Conservation (phyloP, 2,797 vertebrate species). For the Melopsittacus undulatus region DNA sequence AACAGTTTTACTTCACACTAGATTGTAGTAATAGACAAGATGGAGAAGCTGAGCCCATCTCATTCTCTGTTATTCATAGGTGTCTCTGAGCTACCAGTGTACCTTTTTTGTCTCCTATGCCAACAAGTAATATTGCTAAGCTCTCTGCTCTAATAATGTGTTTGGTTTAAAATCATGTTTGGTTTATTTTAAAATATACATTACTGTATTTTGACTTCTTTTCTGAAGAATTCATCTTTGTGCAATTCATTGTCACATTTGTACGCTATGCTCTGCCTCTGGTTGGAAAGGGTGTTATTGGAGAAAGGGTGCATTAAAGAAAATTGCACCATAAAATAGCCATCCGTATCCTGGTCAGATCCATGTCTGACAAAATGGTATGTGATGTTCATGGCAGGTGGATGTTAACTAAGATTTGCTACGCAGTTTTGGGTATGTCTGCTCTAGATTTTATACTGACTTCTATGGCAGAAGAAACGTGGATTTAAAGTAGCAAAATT, state of each 20-base stretch:
- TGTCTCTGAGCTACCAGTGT: not conserved
- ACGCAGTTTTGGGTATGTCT: constrained; percentile 9
- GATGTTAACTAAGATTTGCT: constrained; percentile 59
- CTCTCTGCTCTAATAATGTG: not conserved
- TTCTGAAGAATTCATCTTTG: constrained; percentile 7
- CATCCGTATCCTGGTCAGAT: constrained; percentile 46
- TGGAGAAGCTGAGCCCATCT: not conserved
- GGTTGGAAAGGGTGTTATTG: not conserved
- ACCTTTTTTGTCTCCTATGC: not conserved
- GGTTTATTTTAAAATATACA: not conserved
- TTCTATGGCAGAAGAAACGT: not conserved
- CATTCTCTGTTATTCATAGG: not conserved
- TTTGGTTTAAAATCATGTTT: not conserved
- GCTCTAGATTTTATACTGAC: not conserved
- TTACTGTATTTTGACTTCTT: not conserved
- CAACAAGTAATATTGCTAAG: not conserved
- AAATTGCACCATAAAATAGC: constrained; percentile 62
- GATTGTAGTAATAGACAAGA: not conserved
- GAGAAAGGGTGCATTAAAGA: constrained; percentile 44
- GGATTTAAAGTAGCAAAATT: not conserved
- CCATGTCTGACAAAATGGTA: constrained; percentile 59
- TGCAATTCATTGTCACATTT: constrained; percentile 14
- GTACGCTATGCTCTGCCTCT: not conserved
- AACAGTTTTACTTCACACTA: not conserved
- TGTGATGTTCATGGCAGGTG: constrained; percentile 37